A percentile compares a stretch with the other conserved stretches of the same genome.
Conservation (phyloP, 64 coral and sea anemone species). For the Montipora capricornis region DNA sequence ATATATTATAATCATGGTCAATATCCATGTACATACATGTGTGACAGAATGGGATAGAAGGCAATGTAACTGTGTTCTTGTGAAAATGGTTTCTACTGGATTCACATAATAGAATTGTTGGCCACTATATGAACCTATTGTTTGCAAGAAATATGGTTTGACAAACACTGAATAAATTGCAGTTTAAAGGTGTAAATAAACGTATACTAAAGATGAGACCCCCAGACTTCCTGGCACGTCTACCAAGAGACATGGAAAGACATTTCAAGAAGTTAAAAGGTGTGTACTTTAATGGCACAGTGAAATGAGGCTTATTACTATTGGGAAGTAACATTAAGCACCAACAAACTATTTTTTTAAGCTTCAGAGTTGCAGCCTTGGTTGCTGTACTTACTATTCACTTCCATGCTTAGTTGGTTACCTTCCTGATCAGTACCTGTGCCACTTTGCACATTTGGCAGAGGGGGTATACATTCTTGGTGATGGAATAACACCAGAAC, state of each 20-base stretch:
- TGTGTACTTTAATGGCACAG: neutral
- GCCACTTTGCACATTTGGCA: conserved; percentile 43
- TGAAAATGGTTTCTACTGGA: too few species aligned
- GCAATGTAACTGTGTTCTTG: too few species aligned
- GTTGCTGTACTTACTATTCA: conserved; percentile 43
- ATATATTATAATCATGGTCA: too few species aligned
- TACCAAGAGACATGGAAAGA: conserved; percentile 74
- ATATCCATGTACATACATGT: too few species aligned
- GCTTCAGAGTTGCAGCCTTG: conserved; percentile 76
- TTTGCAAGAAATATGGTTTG: neutral
- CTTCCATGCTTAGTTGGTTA: conserved; percentile 51
- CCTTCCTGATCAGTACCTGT: conserved; percentile 43
- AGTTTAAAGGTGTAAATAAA: conserved; percentile 63
- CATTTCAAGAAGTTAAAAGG: conserved; percentile 76
- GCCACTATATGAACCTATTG: too few species aligned
- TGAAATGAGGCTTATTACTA: neutral
- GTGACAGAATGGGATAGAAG: too few species aligned
- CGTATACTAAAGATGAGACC: conserved; percentile 71
- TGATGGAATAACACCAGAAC: neutral
- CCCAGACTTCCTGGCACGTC: conserved; percentile 51
- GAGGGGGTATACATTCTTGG: conserved; percentile 42
- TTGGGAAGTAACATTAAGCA: neutral
- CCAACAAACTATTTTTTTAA: conserved; percentile 7
- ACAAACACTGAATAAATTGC: neutral
- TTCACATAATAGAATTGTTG: too few species aligned